These are phyloP conservation scores for Aspidiotus destructor DNA, from an alignment of 2,888 invertebrate species.

Conservation along the genomic window DNA sequence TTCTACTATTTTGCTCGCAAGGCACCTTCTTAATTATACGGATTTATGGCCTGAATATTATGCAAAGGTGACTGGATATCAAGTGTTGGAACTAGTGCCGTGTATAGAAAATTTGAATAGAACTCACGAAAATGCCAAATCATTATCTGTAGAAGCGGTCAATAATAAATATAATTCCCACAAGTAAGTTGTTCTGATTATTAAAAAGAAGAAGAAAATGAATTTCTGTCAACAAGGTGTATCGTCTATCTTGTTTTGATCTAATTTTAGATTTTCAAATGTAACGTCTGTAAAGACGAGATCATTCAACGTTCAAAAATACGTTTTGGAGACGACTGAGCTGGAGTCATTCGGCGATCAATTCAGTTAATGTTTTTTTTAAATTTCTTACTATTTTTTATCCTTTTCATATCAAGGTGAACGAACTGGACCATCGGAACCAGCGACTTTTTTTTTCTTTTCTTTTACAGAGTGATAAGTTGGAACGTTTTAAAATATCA, in stretches of 20 bases:
- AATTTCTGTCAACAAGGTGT: neutral
- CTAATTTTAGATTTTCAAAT: conserved; percentile 11
- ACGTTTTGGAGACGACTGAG: neutral
- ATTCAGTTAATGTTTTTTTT: conserved; percentile 11
- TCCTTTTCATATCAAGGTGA: no score
- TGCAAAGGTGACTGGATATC: conserved; percentile 58
- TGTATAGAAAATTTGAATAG: conserved; percentile 59
- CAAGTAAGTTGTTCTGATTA: conserved; percentile 41
- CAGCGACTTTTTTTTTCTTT: no score
- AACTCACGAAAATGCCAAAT: conserved; percentile 58
- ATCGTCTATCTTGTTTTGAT: neutral
- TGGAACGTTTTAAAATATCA: no score
- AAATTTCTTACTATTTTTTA: neutral
- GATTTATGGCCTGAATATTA: conserved; percentile 59
- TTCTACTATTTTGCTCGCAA: conserved; percentile 68
- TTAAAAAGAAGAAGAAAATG: neutral
- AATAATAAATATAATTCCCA: conserved; percentile 71
- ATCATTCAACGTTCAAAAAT: conserved; percentile 10
- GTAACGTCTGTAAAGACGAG: conserved; percentile 12
- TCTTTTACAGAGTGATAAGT: no score
- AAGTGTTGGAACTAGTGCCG: conserved; percentile 53
- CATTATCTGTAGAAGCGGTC: conserved; percentile 69
- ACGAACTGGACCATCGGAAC: no score
- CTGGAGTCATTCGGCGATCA: conserved; percentile 1
- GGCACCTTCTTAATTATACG: conserved; percentile 54